A percentile compares a stretch with the other conserved stretches of the same genome.
phyloP scores from a whole-genome alignment of 30 jellyfish, hydroid and myxozoan genomes.

The Rhopilema esculentum region DNA sequence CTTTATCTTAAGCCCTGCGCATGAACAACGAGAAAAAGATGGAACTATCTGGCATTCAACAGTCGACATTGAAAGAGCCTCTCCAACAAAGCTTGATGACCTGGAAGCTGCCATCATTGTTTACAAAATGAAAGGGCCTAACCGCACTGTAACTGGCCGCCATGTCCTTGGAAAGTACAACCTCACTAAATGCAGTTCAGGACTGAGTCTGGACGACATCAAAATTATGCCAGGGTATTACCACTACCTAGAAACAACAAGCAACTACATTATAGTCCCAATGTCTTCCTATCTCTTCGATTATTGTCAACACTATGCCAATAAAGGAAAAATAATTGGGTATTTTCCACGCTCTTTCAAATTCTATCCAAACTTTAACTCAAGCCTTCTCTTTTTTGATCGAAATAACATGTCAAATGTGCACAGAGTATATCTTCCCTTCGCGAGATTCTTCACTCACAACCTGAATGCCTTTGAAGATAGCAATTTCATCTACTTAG shows the following conservation, averaged over 20 bases:
- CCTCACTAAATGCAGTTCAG: slow-evolving; percentile 21
- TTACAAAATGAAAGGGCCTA: slow-evolving; percentile 36
- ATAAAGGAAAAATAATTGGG: slow-evolving; percentile 14
- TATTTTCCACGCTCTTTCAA: slow-evolving; percentile 29
- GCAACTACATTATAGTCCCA: slow-evolving; percentile 51
- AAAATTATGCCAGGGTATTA: slow-evolving; percentile 65
- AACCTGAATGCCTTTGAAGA: slow-evolving; percentile 55
- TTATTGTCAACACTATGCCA: slow-evolving; percentile 35
- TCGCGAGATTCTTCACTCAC: slow-evolving; percentile 60
- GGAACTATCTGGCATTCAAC: slow-evolving; percentile 71
- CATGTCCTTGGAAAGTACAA: slow-evolving; percentile 67
- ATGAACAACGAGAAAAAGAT: slow-evolving; percentile 63
- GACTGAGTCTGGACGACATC: slow-evolving; percentile 38
- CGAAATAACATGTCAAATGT: slow-evolving; percentile 50
- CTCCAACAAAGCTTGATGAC: slow-evolving; percentile 4
- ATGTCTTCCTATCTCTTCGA: slow-evolving; percentile 55
- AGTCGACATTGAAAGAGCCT: slow-evolving; percentile 40
- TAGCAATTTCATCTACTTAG: slow-evolving; percentile 48
- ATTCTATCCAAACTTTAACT: slow-evolving; percentile 55
- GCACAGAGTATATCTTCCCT: slow-evolving; percentile 63
- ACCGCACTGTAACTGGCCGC: slow-evolving; percentile 58
- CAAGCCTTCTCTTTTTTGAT: slow-evolving; percentile 63
- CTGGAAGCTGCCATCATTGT: slow-evolving; percentile 62
- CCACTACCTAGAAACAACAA: slow-evolving; percentile 49
- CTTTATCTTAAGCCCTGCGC: slow-evolving; percentile 46